Conservation (phyloP, 1,140 invertebrate species). For the Solen grandis region DNA sequence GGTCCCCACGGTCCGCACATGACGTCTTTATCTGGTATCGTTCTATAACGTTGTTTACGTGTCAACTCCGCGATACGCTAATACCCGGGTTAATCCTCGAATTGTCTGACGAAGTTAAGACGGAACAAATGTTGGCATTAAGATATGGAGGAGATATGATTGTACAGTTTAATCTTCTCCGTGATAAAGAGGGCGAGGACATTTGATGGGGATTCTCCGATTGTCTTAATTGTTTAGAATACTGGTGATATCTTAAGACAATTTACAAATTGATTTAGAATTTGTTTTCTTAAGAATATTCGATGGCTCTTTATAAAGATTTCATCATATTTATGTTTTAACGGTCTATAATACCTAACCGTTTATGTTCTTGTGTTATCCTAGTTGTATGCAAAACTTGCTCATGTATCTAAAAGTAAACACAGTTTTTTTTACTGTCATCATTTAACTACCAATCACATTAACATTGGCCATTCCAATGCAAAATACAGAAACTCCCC, state of each 20-base stretch:
- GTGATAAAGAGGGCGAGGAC: too few relatives aligned
- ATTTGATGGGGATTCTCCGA: background rate
- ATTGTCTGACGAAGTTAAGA: conserved; percentile 15
- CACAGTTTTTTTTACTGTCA: too few relatives aligned
- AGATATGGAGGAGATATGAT: conserved; percentile 22
- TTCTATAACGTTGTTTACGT: conserved; percentile 24
- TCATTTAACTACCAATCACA: background rate
- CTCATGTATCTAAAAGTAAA: too few relatives aligned
- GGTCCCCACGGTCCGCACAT: background rate
- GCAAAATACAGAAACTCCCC: background rate
- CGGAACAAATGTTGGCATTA: conserved; percentile 44
- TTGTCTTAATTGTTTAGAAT: background rate
- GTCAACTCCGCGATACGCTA: conserved; percentile 15
- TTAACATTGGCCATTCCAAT: background rate
- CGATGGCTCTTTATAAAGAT: background rate
- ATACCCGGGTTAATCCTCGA: conserved; percentile 25
- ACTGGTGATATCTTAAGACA: background rate
- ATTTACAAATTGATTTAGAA: background rate
- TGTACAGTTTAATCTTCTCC: background rate
- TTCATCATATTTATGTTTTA: background rate
- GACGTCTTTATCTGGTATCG: background rate
- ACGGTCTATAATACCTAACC: too few relatives aligned
- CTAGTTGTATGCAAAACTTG: too few relatives aligned
- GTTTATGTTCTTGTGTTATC: too few relatives aligned
- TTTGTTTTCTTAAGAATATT: background rate